Base-by-base conservation (phyloP, 1,140 invertebrate genomes). In the Drosophila rufa region DNA sequence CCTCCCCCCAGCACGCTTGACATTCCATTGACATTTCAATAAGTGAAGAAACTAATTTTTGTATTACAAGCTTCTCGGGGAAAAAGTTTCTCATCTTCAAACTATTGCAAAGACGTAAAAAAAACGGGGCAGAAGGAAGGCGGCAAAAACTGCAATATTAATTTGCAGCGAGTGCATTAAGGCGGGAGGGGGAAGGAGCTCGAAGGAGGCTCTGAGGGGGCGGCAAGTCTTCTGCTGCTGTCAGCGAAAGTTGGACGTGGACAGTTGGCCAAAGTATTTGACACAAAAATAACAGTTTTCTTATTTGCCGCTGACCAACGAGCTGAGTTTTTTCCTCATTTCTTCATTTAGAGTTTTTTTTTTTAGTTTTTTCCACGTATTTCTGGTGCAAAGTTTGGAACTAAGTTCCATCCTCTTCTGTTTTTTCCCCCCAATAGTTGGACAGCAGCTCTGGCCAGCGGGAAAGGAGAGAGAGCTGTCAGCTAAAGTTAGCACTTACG, bases 1-100 rank as follows among this genome's bases (percentile, higher is more conserved):
- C 1, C 42, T 22, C 19, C 15, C 38, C 17, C 30, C 30, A 36
- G 47, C 48, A 47, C 48, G 59, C 70, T 70, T 75, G 82, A 85
- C 82, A 85, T 89, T 74, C 71, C 84, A 90, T 83, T 89, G 84
- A 89, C 84, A 89, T 89, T 89, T 89, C 84, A 89, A 89, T 89
- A 89, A 89, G 84, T 90, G 85, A 89, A 90, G 84, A 89, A 87
- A 89, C 84, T 89, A 89, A 89, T 89, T 90, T 89, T 90, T 87
- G 83, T 87, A 66, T 62, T 64, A 71, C 59, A 66, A 66, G 56
- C 61, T 59, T 17, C 78, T 73, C 60, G 55, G 65, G 80, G 71
- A 74, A 83, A 87, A 87, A 89, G 60, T 80, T 79, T 89, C 64
- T 64, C 69, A 73, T 73, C 67, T 73, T 73, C 67, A 73, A 79